Base-by-base conservation (phyloP, 2,888 invertebrate species). In the Stratiomys singularior region DNA sequence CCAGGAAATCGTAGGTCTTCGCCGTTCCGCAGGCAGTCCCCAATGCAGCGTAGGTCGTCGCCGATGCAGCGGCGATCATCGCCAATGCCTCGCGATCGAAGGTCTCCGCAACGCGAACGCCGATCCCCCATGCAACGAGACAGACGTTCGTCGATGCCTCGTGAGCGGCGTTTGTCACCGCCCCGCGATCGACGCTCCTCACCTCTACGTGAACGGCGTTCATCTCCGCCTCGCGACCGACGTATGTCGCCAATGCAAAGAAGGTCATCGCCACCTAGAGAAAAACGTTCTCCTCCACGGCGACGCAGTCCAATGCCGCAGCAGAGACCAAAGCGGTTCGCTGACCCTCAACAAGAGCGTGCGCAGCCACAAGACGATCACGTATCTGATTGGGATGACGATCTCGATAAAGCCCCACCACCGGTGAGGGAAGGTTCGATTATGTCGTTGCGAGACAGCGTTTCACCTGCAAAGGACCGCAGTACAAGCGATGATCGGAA, bases 311-410 rank as follows among this genome's bases (percentile, higher is more conserved):
- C 18, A 23, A 15, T 37, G 30, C 66, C 25, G 21, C 77, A 76
- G 30, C 74, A 64, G n/a, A 56, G 77, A 18, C 5, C 5, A 37
- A 78, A 76, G 18, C 71, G 69, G 71, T 37, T 74, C 46, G 77
- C 56, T 23, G 79, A 79, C 15, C 47, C 28, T 15, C 74, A 76
- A 44, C 71, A 64, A 37, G 76, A 76, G 44, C 69, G 76, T 3
- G 13, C 28, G 13, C 28, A 63, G 1, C 23, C 63, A 13, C 18
- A 23, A 23, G 63, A 71, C 30, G 69, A 58, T 0, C 80, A 72
- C 1, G 83, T 84, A 76, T 84, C 85, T 23, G 83, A 82, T 79
- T 84, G 83, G 83, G 83, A 83, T 76, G 63, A 76, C 15, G 67
- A 64, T 46, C 5, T 47, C 7, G 64, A 46, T 11, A 66, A 66